Percentiles rank a stretch among this genome's conserved stretches.
phyloP scores from a whole-genome alignment of 2,113 vertebrate species.

The Elaphurus davidianus region DNA sequence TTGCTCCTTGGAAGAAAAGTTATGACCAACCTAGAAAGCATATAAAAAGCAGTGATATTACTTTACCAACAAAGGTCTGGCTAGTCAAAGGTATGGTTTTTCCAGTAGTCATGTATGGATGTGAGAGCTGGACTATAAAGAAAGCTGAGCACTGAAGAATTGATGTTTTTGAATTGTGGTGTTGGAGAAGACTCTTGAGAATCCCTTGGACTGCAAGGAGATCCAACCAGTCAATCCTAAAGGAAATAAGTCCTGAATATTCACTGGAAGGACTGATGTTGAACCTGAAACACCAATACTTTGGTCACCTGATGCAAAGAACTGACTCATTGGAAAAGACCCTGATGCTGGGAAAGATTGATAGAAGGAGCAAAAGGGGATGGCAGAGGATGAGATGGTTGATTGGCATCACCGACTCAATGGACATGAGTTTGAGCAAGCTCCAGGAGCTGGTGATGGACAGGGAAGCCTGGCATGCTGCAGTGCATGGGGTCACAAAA shows the following conservation, averaged over 20 bases:
- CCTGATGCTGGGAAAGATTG: not conserved
- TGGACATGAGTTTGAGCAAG: not conserved
- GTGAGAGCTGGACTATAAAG: not conserved
- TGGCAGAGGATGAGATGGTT: not conserved
- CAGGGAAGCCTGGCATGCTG: not conserved
- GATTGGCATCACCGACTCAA: not conserved
- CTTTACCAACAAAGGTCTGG: not conserved
- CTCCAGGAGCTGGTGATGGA: not conserved
- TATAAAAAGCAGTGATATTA: not conserved
- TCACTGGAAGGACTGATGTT: not conserved
- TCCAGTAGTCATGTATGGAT: not conserved
- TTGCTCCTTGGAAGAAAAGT: not conserved
- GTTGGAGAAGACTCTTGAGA: not conserved
- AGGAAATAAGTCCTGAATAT: not conserved
- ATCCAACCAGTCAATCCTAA: not conserved
- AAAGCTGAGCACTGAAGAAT: not conserved
- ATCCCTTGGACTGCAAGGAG: not conserved
- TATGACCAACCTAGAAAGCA: rapidly evolving
- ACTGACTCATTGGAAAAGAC: not conserved
- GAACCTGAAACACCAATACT: not conserved
- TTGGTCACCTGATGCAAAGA: not conserved
- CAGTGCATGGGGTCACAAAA: not conserved
- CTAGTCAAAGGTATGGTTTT: not conserved
- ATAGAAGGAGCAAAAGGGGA: not conserved
- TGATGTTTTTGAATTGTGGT: not conserved